Conservation (phyloP, 1,140 invertebrate genomes). For the Drosophila prosaltans region DNA sequence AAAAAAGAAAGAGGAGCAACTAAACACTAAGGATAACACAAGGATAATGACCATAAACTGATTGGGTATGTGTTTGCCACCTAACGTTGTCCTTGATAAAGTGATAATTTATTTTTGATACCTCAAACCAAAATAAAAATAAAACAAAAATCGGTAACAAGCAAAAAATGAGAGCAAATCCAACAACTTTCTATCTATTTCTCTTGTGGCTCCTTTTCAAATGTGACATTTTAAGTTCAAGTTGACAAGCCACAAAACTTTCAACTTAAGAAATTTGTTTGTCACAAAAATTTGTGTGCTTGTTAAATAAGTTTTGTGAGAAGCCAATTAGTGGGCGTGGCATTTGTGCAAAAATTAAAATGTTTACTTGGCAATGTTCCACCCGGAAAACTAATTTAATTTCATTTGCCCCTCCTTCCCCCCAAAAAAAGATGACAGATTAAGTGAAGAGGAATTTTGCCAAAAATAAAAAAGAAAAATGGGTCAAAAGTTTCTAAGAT, state of each 20-base stretch:
- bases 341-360: slow-evolving; percentile 49
- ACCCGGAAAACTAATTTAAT: slow-evolving; percentile 26
- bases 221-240: slow-evolving; percentile 41
- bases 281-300: slow-evolving; percentile 20
- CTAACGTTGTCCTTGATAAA: slow-evolving; percentile 9
- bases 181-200: slow-evolving; percentile 26
- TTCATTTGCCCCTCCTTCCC: neutral
- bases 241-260: slow-evolving; percentile 56
- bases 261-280: slow-evolving; percentile 32
- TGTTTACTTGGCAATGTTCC: slow-evolving; percentile 56
- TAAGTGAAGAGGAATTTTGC: slow-evolving; percentile 33
- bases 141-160: neutral
- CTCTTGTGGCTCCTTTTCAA: slow-evolving; percentile 33
- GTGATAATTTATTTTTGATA: slow-evolving; percentile 46
- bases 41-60: slow-evolving; percentile 80
- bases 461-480: neutral
- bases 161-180: neutral
- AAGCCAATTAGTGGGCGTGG: slow-evolving; percentile 65
- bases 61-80: slow-evolving; percentile 47
- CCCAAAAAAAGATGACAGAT: slow-evolving; percentile 43
- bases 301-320: slow-evolving; percentile 21
- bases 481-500: slow-evolving; percentile 4
- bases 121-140: slow-evolving; percentile 13
- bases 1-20: slow-evolving; percentile 2
- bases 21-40: slow-evolving; percentile 72